phyloP scores from a whole-genome alignment of 2,888 invertebrate genomes.

The Anorthoa munda region DNA sequence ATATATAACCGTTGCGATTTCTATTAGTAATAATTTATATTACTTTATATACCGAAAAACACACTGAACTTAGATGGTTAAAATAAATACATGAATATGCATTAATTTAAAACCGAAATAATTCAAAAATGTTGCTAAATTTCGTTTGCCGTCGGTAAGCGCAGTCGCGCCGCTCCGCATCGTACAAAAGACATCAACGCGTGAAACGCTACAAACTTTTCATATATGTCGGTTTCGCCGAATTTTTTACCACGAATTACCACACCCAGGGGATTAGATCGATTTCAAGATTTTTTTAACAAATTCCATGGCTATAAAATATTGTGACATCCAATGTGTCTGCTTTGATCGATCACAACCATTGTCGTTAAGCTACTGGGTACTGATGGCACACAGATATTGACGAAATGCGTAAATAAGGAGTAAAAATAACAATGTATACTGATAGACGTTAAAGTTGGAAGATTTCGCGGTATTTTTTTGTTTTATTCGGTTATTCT shows the following conservation, averaged over 20 bases:
- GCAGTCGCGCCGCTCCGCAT: not conserved
- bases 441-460: constrained; percentile 30
- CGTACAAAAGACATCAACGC: constrained; percentile 37
- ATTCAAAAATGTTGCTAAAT: not conserved
- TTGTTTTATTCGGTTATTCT: not conserved
- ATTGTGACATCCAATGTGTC: constrained; percentile 78
- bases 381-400: constrained; percentile 30
- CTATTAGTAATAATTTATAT: too few relatives aligned
- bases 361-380: constrained; percentile 47
- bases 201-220: too few relatives aligned
- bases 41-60: too few relatives aligned
- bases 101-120: too few relatives aligned
- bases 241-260: too few relatives aligned
- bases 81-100: too few relatives aligned
- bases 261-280: constrained; percentile 39
- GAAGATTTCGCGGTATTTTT: not conserved
- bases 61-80: too few relatives aligned
- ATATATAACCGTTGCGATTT: too few relatives aligned
- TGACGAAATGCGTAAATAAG: constrained; percentile 25
- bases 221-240: too few relatives aligned
- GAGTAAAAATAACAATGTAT: constrained; percentile 25
- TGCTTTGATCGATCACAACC: constrained; percentile 53
- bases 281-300: not conserved
- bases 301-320: constrained; percentile 58
- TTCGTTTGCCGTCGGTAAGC: constrained; percentile 3